A percentile compares a stretch with the other conserved stretches of the same genome.
These are phyloP conservation scores for Ictalurus furcatus DNA, from an alignment of 2,113 vertebrate genomes.

Conservation along the genomic window DNA sequence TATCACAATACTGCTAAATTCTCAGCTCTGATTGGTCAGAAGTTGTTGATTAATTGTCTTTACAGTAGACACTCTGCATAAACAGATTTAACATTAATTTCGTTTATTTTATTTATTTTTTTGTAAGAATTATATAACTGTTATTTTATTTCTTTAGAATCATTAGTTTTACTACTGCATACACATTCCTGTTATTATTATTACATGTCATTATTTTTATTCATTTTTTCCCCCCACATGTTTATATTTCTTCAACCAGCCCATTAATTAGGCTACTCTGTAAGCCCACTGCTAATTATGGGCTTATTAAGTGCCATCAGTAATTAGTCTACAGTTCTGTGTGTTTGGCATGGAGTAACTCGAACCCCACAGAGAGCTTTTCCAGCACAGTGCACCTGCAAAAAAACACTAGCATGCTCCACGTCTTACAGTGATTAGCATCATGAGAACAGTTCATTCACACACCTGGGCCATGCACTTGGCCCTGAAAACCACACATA, in stretches of 20 bases:
- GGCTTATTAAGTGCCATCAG: conserved; percentile 32
- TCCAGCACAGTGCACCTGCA: conserved; percentile 43
- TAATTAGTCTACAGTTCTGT: conserved; percentile 35
- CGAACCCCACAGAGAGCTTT: background rate
- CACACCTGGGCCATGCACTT: conserved; percentile 66
- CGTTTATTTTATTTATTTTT: background rate
- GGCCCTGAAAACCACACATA: conserved; percentile 48
- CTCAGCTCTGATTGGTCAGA: background rate
- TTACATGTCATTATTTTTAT: background rate
- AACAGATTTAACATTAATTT: background rate
- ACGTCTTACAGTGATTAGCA: conserved; percentile 41
- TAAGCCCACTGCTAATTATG: conserved; percentile 16
- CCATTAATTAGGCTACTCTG: conserved; percentile 5
- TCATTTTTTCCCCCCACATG: no score
- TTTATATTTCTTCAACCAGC: background rate
- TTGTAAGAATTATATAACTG: background rate
- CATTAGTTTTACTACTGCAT: background rate
- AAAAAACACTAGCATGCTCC: conserved; percentile 30
- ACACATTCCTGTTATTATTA: background rate
- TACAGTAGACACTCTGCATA: background rate
- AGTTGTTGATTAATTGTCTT: background rate
- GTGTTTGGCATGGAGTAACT: conserved; percentile 31
- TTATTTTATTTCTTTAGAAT: background rate
- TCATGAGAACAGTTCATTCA: conserved; percentile 56
- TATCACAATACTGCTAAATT: background rate